Conservation (phyloP, 2,888 invertebrate species). For the Cryptocephalus primarius region DNA sequence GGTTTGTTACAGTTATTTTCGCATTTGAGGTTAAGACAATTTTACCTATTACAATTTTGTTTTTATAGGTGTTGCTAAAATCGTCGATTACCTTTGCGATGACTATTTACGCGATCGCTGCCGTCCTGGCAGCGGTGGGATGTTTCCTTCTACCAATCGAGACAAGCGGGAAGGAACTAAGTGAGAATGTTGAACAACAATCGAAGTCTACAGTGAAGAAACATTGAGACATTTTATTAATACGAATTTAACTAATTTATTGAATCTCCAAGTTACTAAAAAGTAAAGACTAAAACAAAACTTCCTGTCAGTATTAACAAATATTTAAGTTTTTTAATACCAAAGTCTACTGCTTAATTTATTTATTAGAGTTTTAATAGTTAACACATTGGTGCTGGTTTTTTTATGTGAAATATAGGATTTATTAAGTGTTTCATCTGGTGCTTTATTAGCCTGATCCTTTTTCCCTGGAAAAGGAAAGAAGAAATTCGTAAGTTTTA, state of each 20-base stretch:
- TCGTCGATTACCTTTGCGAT: slow-evolving; percentile 63
- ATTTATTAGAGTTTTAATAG: too few species aligned
- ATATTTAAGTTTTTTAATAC: too few species aligned
- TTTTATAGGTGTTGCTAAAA: slow-evolving; percentile 57
- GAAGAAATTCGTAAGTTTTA: too few species aligned
- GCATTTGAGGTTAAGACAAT: neutral
- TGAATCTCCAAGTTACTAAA: neutral
- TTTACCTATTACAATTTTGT: slow-evolving; percentile 2
- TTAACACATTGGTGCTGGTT: too few species aligned
- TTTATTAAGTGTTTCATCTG: too few species aligned
- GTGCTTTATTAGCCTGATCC: too few species aligned
- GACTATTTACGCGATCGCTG: slow-evolving; percentile 66
- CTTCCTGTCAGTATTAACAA: neutral
- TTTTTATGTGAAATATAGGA: too few species aligned
- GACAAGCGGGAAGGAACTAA: slow-evolving; percentile 64
- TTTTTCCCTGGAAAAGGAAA: too few species aligned
- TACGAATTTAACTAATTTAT: too few species aligned
- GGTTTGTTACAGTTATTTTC: neutral
- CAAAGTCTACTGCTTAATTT: too few species aligned
- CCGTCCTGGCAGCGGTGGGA: slow-evolving; percentile 62
- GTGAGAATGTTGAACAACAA: slow-evolving; percentile 40
- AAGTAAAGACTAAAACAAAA: neutral
- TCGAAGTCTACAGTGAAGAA: slow-evolving; percentile 11
- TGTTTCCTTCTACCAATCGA: slow-evolving; percentile 77
- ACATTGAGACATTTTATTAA: neutral